These are phyloP conservation scores for Clarias laeviceps DNA, from an alignment of 2,797 vertebrate species.

Conservation along the genomic window DNA sequence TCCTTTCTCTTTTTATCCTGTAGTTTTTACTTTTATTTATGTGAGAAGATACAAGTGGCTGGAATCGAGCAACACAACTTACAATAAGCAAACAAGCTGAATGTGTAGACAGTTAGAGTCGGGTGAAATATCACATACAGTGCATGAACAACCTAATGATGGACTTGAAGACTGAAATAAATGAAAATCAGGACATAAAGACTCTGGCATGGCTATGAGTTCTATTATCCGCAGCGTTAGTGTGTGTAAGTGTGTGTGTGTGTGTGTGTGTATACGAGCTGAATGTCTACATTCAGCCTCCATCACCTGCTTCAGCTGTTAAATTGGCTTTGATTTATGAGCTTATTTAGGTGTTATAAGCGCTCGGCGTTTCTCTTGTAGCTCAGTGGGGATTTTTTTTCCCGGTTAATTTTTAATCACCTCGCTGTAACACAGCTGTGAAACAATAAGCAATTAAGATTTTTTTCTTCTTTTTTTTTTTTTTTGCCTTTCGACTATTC, in stretches of 20 bases:
- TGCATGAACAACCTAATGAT: no score
- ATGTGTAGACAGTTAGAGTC: no score
- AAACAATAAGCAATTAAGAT: constrained; percentile 39
- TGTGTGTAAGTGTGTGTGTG: no score
- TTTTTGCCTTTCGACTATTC: constrained; percentile 2
- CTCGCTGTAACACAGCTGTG: constrained; percentile 33
- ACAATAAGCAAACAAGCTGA: no score
- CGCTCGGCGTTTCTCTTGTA: constrained; percentile 21
- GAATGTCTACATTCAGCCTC: background rate
- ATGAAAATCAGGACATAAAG: background rate
- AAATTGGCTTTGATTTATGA: background rate
- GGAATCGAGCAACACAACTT: no score
- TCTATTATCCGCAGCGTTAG: background rate
- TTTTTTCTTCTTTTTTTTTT: background rate
- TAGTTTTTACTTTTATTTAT: no score
- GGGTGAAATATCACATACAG: no score
- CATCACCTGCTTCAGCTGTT: background rate
- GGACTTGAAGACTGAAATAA: no score
- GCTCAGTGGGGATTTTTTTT: constrained; percentile 21
- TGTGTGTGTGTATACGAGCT: background rate
- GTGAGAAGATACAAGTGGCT: no score
- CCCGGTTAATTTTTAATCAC: constrained; percentile 42
- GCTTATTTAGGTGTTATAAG: constrained; percentile 34
- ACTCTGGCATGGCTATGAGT: background rate
- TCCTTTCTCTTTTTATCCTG: no score